Percentiles rank a stretch among this genome's conserved stretches.
phyloP scores from a whole-genome alignment of 2,113 vertebrate genomes.

The Xiphophorus maculatus region DNA sequence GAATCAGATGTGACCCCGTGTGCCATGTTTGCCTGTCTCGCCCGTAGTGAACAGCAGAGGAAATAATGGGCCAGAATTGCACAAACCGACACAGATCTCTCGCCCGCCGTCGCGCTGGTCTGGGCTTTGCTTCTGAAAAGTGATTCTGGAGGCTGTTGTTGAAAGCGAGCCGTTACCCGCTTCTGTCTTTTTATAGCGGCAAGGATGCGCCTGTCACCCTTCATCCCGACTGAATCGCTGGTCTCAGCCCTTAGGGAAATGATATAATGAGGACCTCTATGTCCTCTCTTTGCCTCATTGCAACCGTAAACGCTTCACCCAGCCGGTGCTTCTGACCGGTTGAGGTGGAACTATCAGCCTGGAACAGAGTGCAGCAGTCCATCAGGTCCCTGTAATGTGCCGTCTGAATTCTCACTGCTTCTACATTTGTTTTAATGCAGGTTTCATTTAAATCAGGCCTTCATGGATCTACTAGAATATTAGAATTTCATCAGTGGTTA shows the following conservation, averaged over 20 bases:
- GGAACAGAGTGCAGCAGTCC: conserved; percentile 72
- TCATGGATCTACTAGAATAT: neutral
- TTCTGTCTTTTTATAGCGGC: conserved; percentile 46
- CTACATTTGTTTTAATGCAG: neutral
- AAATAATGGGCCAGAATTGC: conserved; percentile 62
- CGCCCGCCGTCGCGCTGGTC: conserved; percentile 23
- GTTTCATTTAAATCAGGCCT: neutral
- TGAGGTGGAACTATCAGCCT: conserved; percentile 77
- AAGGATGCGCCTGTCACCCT: conserved; percentile 62
- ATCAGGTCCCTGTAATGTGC: conserved; percentile 60
- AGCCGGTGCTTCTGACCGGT: conserved; percentile 75
- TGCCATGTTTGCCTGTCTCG: conserved; percentile 69
- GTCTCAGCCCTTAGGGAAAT: conserved; percentile 72
- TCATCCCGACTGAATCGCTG: conserved; percentile 55
- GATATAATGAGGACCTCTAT: conserved; percentile 78
- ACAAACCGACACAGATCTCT: conserved; percentile 53
- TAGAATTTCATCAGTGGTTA: neutral
- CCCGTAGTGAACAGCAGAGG: conserved; percentile 71
- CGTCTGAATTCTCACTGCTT: conserved; percentile 34
- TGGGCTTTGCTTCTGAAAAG: conserved; percentile 42
- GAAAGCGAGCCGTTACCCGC: conserved; percentile 62
- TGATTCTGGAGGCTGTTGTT: conserved; percentile 58
- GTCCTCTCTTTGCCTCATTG: conserved; percentile 79
- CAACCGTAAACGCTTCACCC: conserved; percentile 78
- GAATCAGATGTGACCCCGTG: conserved; percentile 74